These are phyloP conservation scores for Congeria kusceri DNA, from an alignment of 2,888 invertebrate genomes.

Conservation along the genomic window DNA sequence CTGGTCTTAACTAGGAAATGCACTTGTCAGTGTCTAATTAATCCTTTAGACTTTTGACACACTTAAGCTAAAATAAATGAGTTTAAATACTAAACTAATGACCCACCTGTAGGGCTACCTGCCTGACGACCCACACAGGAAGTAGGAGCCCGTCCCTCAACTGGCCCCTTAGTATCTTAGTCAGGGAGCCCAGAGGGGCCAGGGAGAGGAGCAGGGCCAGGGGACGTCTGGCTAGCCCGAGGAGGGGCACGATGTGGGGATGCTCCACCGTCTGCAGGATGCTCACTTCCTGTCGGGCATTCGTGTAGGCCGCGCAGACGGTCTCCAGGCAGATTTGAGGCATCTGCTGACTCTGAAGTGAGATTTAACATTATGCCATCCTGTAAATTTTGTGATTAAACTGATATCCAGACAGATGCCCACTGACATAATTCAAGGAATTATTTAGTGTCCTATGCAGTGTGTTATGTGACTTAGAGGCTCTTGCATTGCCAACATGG, in stretches of 20 bases:
- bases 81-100: no score
- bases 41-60: no score
- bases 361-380: no score
- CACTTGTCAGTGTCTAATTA: no score
- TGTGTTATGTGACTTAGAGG: no score
- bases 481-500: no score
- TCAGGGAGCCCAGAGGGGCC: constrained; percentile 96
- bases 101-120: constrained; percentile 92
- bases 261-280: constrained; percentile 95
- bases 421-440: no score
- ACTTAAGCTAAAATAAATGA: no score
- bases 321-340: constrained; percentile 71
- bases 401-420: no score
- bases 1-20: no score
- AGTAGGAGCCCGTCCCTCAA: constrained; percentile 93
- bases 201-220: constrained; percentile 94
- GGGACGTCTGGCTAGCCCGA: constrained; percentile 95
- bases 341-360: constrained; percentile 61
- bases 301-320: constrained; percentile 93
- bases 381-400: no score
- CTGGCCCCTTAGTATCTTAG: constrained; percentile 93
- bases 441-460: no score
- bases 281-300: constrained; percentile 96
- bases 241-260: constrained; percentile 95
- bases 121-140: constrained; percentile 92